Evolutionary conservation across 2,113 vertebrate species (phyloP).

Genomic region (Aviceda subcristata): DNA sequence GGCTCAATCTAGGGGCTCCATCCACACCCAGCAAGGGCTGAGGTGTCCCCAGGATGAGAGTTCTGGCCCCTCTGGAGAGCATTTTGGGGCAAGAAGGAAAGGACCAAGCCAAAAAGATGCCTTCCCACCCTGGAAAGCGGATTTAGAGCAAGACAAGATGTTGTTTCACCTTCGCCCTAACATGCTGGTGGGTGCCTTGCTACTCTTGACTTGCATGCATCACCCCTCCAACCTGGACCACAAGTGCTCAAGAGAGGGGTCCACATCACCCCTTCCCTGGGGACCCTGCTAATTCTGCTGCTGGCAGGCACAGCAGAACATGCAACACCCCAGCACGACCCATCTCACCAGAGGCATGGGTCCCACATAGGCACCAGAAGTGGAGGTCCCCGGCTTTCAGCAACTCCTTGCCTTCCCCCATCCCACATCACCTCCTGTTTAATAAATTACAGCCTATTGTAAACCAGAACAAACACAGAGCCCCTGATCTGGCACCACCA

Average conservation of each 20-base stretch:
- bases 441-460: not conserved
- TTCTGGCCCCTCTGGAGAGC: not conserved
- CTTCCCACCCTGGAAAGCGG: not conserved
- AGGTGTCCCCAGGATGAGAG: not conserved
- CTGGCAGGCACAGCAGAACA: not conserved
- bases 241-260: not conserved
- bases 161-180: not conserved
- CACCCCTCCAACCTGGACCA: too few species aligned
- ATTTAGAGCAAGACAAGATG: not conserved
- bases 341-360: not conserved
- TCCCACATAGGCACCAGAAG: not conserved
- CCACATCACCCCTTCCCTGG: not conserved
- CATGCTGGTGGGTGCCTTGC: not conserved
- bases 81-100: not conserved
- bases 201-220: not conserved
- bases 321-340: not conserved
- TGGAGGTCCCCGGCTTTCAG: not conserved
- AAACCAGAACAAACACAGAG: not conserved
- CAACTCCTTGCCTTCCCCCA: not conserved
- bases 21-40: too few species aligned
- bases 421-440: fast-evolving
- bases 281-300: not conserved
- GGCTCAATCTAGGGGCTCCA: not conserved
- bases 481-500: not conserved
- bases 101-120: not conserved